A percentile compares a stretch with the other conserved stretches of the same genome.
Evolutionary conservation across 1,140 invertebrate species (phyloP).

Genomic region (Drosophila virilis): DNA sequence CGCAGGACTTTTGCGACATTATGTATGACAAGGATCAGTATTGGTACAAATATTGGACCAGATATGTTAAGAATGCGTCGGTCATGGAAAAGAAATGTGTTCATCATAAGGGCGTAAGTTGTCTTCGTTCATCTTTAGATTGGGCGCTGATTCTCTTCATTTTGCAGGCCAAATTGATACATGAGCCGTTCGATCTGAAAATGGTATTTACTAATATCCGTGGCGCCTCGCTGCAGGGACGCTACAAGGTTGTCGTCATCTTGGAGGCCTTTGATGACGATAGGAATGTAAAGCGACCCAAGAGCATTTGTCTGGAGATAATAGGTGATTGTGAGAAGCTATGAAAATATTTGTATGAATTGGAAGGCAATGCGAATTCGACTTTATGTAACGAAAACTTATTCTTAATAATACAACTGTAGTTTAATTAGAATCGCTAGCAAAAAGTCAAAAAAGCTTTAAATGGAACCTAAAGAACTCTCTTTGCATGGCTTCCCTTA

Average conservation of each 20-base stretch:
- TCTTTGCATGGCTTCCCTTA: no score
- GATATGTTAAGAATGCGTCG: constrained; percentile 8
- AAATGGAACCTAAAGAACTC: no score
- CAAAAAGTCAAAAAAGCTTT: not conserved
- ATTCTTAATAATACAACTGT: not conserved
- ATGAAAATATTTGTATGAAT: not conserved
- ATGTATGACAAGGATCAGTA: constrained; percentile 64
- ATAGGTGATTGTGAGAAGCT: constrained; percentile 45
- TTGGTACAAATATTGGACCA: constrained; percentile 59
- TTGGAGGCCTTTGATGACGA: constrained; percentile 61
- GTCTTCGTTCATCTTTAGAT: not conserved
- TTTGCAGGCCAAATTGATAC: constrained; percentile 46
- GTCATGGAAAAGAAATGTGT: constrained; percentile 33
- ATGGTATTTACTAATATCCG: constrained; percentile 29
- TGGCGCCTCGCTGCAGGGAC: constrained; percentile 38
- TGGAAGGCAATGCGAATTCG: not conserved
- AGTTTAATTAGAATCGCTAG: not conserved
- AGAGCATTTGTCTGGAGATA: constrained; percentile 55
- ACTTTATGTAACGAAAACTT: not conserved
- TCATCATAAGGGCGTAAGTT: constrained; percentile 49
- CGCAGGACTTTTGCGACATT: constrained; percentile 45
- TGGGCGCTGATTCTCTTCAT: not conserved
- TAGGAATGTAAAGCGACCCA: constrained; percentile 22
- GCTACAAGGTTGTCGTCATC: constrained; percentile 54
- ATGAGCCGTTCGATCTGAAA: constrained; percentile 53